Base-by-base conservation (phyloP, 2,113 vertebrate species). In the Bubo blakistoni region DNA sequence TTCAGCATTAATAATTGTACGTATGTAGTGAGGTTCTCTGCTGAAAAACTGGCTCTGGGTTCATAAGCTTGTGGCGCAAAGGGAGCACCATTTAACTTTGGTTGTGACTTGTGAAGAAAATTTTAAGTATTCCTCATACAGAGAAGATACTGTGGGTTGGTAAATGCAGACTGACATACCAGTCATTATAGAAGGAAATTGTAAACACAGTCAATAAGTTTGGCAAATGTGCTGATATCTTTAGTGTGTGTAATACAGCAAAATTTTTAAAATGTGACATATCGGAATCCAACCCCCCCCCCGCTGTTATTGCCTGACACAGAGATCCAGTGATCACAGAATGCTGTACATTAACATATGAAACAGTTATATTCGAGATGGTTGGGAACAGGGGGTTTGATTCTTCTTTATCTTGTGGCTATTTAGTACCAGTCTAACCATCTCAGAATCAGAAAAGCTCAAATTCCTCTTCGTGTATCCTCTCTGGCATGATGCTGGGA, bases 261-360 rank as follows among this genome's bases (percentile, higher is more conserved):
- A 18, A 10, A 8, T 30, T 55, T 82, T n/a, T 19, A 10, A 59
- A 63, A 47, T 29, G 30, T 54, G 73, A 3, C 8, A 8, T 49
- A 30, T 42, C 46, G 79, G 78, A 85, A 52, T 57, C 11, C 59
- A 65, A 15, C 1, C 20, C 46, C 20, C 11, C 54, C 11, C 59
- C 7, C 24, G 2, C 44, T 29, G 30, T 6, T 42, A 5, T 2
- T 21, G 26, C 52, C 69, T 69, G 36, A 34, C 71, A 38, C 59
- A 38, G 51, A n/a, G 27, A 52, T 5, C 40, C 54, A 30, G 49
- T 2, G 49, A 36, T 44, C 49, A 74, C 78, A 67, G 47, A 67
- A 24, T 12, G n/a, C 70, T 29, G 0, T 0, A 4, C 11, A 10
- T 32, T 52, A 72, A 26, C 66, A 8, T 7, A 20, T 2, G 54